Conservation (phyloP, 2,888 invertebrate genomes). For the Phengaris alcon region DNA sequence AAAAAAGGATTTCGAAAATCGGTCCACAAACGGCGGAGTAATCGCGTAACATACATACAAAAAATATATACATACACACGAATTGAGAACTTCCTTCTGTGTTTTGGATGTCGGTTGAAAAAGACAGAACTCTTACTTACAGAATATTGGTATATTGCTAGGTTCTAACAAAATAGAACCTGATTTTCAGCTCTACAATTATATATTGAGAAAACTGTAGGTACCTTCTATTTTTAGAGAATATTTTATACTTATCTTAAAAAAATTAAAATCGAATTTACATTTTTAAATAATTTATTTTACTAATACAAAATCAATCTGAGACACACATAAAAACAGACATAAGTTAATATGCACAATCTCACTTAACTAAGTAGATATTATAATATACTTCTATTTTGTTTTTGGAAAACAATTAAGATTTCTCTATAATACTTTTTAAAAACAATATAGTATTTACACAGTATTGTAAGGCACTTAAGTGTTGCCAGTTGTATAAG, state of each 20-base stretch:
- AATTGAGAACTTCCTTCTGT: too few species aligned
- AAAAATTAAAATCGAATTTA: slow-evolving; percentile 39
- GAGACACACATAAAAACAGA: slow-evolving; percentile 79
- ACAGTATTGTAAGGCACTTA: slow-evolving; percentile 72
- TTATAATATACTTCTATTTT: slow-evolving; percentile 61
- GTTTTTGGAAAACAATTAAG: slow-evolving; percentile 75
- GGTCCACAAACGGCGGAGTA: too few species aligned
- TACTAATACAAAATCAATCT: slow-evolving; percentile 79
- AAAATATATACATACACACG: too few species aligned
- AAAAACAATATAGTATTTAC: slow-evolving; percentile 64
- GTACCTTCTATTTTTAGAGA: too few species aligned
- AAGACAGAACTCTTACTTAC: too few species aligned
- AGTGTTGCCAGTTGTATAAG: slow-evolving; percentile 68
- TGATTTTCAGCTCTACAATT: too few species aligned
- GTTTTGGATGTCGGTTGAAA: too few species aligned
- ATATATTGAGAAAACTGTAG: too few species aligned
- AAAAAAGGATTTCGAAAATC: too few species aligned
- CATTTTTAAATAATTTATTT: slow-evolving; percentile 68
- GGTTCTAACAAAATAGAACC: too few species aligned
- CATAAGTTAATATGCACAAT: slow-evolving; percentile 75
- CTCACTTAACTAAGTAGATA: slow-evolving; percentile 72
- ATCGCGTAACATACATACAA: too few species aligned
- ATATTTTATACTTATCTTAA: background rate
- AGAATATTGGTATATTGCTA: too few species aligned
- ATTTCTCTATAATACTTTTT: slow-evolving; percentile 69